phyloP scores from a whole-genome alignment of 2,888 invertebrate species.

The Lycaena phlaeas region DNA sequence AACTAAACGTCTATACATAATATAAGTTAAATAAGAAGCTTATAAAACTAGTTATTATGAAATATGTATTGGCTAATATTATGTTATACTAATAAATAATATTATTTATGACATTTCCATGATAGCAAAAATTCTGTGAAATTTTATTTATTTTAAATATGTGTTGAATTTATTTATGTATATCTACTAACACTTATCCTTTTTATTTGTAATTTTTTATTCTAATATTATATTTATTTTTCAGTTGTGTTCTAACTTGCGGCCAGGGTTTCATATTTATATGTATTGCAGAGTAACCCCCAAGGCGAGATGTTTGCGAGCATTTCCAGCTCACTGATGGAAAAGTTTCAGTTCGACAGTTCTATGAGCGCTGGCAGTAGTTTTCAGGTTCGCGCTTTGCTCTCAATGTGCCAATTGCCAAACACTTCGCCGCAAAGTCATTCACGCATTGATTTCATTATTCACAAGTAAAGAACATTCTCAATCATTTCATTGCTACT shows the following conservation, averaged over 20 bases:
- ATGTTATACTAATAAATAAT: no score
- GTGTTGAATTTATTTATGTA: not conserved
- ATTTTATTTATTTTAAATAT: no score
- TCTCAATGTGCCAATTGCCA: slow-evolving; percentile 38
- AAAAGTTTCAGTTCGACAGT: slow-evolving; percentile 84
- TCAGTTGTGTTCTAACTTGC: slow-evolving; percentile 33
- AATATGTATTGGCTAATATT: no score
- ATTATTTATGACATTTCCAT: no score
- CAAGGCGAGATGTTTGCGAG: slow-evolving; percentile 88
- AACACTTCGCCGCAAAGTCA: slow-evolving; percentile 10
- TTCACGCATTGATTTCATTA: slow-evolving; percentile 8
- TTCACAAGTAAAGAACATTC: slow-evolving; percentile 4
- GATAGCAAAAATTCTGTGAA: no score
- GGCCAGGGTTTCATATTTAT: slow-evolving; percentile 30
- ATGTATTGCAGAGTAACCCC: slow-evolving; percentile 78
- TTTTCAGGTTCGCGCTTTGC: slow-evolving; percentile 77
- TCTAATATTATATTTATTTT: slow-evolving; percentile 32
- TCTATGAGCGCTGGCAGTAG: slow-evolving; percentile 83
- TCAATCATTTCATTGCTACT: not conserved
- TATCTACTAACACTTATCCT: not conserved
- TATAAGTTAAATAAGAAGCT: no score
- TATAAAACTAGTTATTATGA: no score
- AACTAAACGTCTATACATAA: no score
- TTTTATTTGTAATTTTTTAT: slow-evolving; percentile 17
- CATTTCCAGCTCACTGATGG: slow-evolving; percentile 86